Base-by-base conservation (phyloP, 92 coral and sea anemone genomes). In the Anthopleura xanthogrammica region DNA sequence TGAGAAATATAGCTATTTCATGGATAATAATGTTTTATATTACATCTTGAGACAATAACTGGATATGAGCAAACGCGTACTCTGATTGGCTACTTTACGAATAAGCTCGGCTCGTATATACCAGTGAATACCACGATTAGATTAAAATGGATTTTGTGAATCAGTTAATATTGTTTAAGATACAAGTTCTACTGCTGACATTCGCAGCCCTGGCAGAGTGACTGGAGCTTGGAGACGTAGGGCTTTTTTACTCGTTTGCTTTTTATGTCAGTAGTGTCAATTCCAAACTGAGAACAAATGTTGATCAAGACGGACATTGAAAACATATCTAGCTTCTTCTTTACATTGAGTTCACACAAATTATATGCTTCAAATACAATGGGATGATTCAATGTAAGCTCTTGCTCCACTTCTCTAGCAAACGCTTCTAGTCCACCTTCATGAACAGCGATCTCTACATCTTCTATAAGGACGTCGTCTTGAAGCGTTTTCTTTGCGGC, bases 291-390 rank as follows among this genome's bases (percentile, higher is more conserved):
- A 56, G 80, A 57, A 64, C 93, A 90, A 77, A 90, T 89, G 22
- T 86, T 86, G 82, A 57, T 86, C 52, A 89, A 80, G 56, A 76
- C 72, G 46, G 78, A 72, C 52, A 90, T 60, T 39, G 89, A 83
- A 24, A 87, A 83, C 20, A 50, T 83, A 79, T 87, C 83, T 77
- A 90, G 78, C 86, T 87, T 87, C 62, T 90, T 79, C 17, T 76
- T 83, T 42, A 87, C 83, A 23, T 41, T 41, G 77, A 83, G 84
- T 83, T 89, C 85, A 79, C 92, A 89, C 64, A 89, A 57, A 82
- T 86, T 89, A 85, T 89, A 89, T 16, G 77, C 72, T 41, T 87
- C 90, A 56, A 77, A 87, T 42, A 79, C 83, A 56, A 90, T 87
- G 22, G 93, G 90, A 76, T 90, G 93, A 24, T 72, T 80, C 50